phyloP scores from a whole-genome alignment of 2,888 invertebrate genomes.

The Phengaris alcon region DNA sequence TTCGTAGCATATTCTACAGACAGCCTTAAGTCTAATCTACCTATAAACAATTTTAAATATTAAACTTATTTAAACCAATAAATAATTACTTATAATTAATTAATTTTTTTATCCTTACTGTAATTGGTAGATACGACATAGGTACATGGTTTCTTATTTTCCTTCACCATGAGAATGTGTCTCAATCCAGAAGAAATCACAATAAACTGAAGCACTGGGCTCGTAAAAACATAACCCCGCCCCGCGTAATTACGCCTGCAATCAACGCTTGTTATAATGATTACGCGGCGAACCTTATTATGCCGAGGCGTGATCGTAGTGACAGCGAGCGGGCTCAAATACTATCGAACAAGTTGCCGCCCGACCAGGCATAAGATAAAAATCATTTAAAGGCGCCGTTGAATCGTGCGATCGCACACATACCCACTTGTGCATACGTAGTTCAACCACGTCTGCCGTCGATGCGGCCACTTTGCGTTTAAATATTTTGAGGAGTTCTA shows the following conservation, averaged over 20 bases:
- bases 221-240: constrained; percentile 48
- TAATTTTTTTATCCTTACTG: not conserved
- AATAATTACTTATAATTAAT: not conserved
- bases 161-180: constrained; percentile 20
- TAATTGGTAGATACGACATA: not conserved
- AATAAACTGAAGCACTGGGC: constrained; percentile 45
- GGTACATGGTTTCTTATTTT: not conserved
- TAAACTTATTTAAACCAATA: too few species aligned
- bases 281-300: constrained; percentile 40
- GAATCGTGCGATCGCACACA: too few species aligned
- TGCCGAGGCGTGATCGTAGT: constrained; percentile 29
- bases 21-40: too few species aligned
- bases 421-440: too few species aligned
- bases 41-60: too few species aligned
- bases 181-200: constrained; percentile 41
- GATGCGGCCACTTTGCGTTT: too few species aligned
- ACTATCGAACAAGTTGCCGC: too few species aligned
- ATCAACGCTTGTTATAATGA: constrained; percentile 45
- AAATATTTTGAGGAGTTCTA: too few species aligned
- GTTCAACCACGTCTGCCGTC: too few species aligned
- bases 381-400: too few species aligned
- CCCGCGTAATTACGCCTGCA: constrained; percentile 44
- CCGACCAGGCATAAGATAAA: too few species aligned
- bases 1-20: not conserved
- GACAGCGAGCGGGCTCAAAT: constrained; percentile 29